Percentiles rank a stretch among this genome's conserved stretches.
Evolutionary conservation across 1,140 invertebrate species (phyloP).

Genomic region (Tetraneura akinire): DNA sequence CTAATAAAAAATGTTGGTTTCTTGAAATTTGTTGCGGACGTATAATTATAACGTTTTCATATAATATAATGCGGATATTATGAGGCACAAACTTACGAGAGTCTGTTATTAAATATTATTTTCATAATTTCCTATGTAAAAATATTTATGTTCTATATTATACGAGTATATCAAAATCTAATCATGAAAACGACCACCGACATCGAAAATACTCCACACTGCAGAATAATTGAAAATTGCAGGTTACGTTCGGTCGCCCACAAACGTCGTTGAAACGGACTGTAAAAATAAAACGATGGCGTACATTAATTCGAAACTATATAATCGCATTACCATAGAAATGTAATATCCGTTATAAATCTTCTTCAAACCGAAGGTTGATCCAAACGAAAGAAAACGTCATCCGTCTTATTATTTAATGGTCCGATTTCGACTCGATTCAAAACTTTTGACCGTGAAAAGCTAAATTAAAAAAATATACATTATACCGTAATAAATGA

Average conservation of each 20-base stretch:
- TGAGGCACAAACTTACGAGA: too few species aligned
- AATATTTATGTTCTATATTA: not conserved
- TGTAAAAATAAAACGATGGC: not conserved
- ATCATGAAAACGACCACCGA: conserved; percentile 26
- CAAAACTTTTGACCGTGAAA: not conserved
- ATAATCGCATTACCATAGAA: conserved; percentile 3
- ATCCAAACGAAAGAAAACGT: not conserved
- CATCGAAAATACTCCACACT: not conserved
- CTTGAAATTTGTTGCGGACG: not conserved
- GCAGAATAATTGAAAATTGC: conserved; percentile 9
- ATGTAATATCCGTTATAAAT: conserved; percentile 2
- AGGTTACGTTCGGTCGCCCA: conserved; percentile 38
- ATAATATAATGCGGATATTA: not conserved
- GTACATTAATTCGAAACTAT: conserved; percentile 28
- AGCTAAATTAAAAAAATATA: too few species aligned
- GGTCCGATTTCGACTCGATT: not conserved
- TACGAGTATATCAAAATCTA: not conserved
- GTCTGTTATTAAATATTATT: not conserved
- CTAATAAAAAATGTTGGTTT: too few species aligned
- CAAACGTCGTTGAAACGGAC: not conserved
- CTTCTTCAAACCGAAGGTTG: conserved; percentile 10
- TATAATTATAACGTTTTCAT: conserved; percentile 11
- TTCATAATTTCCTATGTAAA: not conserved
- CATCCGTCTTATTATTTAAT: not conserved
- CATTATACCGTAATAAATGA: too few species aligned